A percentile compares a stretch with the other conserved stretches of the same genome.
Evolutionary conservation across 2,113 vertebrate genomes (phyloP).

Genomic region (Herpailurus yagouaroundi): DNA sequence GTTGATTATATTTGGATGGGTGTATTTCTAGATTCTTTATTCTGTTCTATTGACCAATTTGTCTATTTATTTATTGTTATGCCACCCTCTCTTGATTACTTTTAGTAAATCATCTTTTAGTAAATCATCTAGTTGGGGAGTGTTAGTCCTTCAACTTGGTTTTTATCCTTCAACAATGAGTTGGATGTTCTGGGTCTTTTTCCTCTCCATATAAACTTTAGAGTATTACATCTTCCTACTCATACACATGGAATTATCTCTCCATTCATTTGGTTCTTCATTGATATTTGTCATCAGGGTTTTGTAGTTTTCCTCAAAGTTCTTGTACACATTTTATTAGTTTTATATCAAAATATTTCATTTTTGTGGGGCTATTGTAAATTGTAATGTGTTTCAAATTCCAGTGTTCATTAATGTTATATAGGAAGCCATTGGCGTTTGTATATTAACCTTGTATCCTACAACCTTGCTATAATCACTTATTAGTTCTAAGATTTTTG

Average conservation of each 20-base stretch:
- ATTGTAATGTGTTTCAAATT: not conserved
- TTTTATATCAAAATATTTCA: not conserved
- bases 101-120: not conserved
- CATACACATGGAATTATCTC: not conserved
- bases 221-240: not conserved
- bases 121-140: not conserved
- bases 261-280: not conserved
- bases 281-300: not conserved
- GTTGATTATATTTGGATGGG: not conserved
- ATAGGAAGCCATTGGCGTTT: not conserved
- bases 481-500: not conserved
- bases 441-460: not conserved
- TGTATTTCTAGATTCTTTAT: not conserved
- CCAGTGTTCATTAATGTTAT: not conserved
- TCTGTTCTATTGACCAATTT: not conserved
- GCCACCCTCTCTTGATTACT: not conserved
- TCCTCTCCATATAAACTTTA: not conserved
- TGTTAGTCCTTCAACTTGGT: not conserved
- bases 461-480: not conserved
- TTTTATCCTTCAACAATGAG: not conserved
- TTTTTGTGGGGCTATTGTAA: not conserved
- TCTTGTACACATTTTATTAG: not conserved
- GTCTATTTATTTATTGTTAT: not conserved
- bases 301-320: not conserved
- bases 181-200: not conserved